A percentile compares a stretch with the other conserved stretches of the same genome.
These are phyloP conservation scores for Polyommatus iphigenia DNA, from an alignment of 2,888 invertebrate genomes.

Conservation along the genomic window DNA sequence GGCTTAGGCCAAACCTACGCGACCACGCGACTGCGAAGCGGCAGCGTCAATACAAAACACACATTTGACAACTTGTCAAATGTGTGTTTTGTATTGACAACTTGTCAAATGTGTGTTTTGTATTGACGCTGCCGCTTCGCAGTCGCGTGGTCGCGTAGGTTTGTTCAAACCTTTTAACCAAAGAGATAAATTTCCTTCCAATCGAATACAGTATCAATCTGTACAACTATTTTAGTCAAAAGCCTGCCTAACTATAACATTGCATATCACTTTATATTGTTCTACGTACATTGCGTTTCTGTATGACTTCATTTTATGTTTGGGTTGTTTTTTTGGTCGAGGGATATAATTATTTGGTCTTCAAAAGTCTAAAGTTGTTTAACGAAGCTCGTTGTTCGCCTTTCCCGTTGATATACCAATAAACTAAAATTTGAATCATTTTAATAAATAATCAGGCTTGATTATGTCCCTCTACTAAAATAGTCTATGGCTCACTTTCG, in stretches of 20 bases:
- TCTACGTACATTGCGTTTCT: constrained; percentile 41
- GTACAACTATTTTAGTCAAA: constrained; percentile 44
- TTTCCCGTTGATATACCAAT: no score
- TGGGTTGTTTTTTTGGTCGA: constrained; percentile 37
- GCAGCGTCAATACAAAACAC: no score
- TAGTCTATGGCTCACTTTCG: not conserved
- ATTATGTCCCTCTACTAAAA: not conserved
- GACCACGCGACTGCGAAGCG: no score
- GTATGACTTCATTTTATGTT: not conserved
- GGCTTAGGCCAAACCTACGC: no score
- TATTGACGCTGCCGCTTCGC: no score
- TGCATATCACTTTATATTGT: constrained; percentile 75
- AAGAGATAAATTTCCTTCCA: not conserved
- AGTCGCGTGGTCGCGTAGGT: no score
- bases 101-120: no score
- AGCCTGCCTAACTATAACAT: constrained; percentile 76
- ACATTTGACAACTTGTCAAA: no score
- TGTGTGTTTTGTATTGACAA: no score
- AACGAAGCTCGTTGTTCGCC: not conserved
- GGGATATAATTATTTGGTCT: not conserved
- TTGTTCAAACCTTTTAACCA: no score
- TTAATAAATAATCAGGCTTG: not conserved
- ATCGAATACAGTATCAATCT: constrained; percentile 33
- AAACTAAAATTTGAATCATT: no score
- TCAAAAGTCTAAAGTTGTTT: not conserved